These are phyloP conservation scores for Odocoileus hemionus DNA, from an alignment of 2,113 vertebrate genomes.

Conservation along the genomic window DNA sequence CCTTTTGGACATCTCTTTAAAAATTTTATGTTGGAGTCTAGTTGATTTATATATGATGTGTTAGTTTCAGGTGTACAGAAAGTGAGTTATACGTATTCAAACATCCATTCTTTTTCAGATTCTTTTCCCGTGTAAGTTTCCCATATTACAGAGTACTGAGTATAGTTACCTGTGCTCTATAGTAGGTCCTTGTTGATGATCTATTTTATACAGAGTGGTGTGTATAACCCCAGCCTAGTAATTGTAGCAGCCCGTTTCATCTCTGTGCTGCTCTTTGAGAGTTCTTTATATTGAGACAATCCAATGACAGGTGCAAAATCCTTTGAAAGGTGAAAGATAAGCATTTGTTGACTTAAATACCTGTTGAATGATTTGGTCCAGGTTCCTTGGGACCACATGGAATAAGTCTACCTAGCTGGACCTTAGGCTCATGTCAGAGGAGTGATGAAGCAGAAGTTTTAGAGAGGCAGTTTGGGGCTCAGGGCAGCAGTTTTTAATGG, in stretches of 20 bases:
- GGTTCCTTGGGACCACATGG: neutral
- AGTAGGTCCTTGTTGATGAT: neutral
- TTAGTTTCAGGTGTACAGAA: neutral
- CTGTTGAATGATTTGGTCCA: neutral
- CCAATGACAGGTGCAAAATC: neutral
- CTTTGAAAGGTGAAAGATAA: neutral
- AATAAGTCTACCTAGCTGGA: neutral
- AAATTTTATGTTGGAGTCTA: neutral
- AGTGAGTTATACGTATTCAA: neutral
- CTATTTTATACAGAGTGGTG: neutral
- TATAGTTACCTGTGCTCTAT: neutral
- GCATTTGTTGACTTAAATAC: neutral
- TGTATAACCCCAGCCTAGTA: neutral
- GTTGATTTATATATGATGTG: neutral
- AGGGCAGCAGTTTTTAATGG: neutral
- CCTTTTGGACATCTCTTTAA: neutral
- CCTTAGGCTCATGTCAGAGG: neutral
- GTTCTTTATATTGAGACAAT: neutral
- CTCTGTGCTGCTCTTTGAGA: neutral
- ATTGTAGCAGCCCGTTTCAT: neutral
- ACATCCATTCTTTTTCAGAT: neutral
- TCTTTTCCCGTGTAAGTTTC: neutral
- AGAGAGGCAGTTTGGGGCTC: neutral
- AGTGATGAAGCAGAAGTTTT: neutral
- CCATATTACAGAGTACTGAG: neutral